phyloP scores from a whole-genome alignment of 2,797 vertebrate species.

The Leontocebus nigricollis region DNA sequence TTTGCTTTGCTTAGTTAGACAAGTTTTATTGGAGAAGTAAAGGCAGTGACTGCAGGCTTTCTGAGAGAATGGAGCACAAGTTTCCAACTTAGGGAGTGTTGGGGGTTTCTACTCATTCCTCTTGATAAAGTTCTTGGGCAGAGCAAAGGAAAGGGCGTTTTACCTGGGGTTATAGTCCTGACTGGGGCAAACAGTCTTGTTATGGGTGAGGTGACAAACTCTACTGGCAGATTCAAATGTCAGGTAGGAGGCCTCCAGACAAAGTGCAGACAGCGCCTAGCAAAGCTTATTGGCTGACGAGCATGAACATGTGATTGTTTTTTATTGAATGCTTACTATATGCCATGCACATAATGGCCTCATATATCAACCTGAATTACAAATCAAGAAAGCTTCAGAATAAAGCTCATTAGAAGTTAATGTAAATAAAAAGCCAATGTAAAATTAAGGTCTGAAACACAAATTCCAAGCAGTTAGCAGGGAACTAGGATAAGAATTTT shows the following conservation, averaged over 20 bases:
- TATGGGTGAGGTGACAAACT: background rate
- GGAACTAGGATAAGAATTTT: background rate
- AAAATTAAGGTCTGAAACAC: background rate
- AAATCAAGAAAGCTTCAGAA: background rate
- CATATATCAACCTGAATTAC: background rate
- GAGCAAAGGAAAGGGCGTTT: background rate
- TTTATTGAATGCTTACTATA: background rate
- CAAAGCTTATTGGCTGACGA: background rate
- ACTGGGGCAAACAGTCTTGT: background rate
- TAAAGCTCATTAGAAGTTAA: background rate
- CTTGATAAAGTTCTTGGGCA: background rate
- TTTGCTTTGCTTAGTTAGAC: background rate
- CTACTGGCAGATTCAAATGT: background rate
- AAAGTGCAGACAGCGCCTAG: background rate
- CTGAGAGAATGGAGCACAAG: accelerated
- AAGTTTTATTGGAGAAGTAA: background rate
- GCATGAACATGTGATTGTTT: background rate
- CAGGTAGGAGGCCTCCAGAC: background rate
- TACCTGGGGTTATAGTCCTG: background rate
- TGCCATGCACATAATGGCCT: background rate
- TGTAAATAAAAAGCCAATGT: background rate
- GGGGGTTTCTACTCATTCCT: background rate
- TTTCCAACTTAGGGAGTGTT: background rate
- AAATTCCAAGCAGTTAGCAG: background rate
- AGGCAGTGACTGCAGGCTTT: background rate